phyloP scores from a whole-genome alignment of 2,797 vertebrate species.

The Chaenodraco wilsoni region DNA sequence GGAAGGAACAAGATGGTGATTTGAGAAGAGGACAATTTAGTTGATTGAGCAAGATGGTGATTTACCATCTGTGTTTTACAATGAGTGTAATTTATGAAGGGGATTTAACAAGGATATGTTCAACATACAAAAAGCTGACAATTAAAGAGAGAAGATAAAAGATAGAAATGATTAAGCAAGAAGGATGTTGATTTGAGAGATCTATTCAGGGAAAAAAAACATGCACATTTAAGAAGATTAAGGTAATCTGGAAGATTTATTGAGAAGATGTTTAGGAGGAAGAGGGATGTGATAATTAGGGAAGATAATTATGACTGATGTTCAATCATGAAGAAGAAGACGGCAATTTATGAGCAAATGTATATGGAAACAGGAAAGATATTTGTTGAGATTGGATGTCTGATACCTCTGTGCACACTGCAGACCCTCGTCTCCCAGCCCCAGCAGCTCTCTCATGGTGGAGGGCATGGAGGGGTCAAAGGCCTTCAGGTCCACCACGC shows the following conservation, averaged over 20 bases:
- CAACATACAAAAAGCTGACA: no score
- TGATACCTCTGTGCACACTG: constrained; percentile 85
- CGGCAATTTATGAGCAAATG: not conserved
- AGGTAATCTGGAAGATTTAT: not conserved
- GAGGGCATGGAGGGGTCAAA: constrained; percentile 88
- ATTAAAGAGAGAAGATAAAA: not conserved
- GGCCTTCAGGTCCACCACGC: constrained; percentile 87
- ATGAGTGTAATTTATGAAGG: not conserved
- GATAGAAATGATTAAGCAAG: not conserved
- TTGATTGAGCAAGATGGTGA: not conserved
- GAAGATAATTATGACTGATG: not conserved
- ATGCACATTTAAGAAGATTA: not conserved
- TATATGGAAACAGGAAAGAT: not conserved
- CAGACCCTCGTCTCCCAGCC: constrained; percentile 83
- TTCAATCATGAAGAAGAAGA: not conserved
- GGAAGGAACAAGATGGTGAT: not conserved
- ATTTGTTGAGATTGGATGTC: not conserved
- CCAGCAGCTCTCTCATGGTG: constrained; percentile 87
- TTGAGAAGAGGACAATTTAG: not conserved
- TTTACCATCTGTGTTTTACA: not conserved
- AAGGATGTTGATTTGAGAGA: not conserved
- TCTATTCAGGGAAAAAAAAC: not conserved
- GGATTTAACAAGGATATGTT: not conserved
- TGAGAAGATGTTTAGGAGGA: not conserved
- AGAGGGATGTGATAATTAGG: not conserved